Conservation (phyloP, 2,888 invertebrate species). For the Leptogaster cylindrica region DNA sequence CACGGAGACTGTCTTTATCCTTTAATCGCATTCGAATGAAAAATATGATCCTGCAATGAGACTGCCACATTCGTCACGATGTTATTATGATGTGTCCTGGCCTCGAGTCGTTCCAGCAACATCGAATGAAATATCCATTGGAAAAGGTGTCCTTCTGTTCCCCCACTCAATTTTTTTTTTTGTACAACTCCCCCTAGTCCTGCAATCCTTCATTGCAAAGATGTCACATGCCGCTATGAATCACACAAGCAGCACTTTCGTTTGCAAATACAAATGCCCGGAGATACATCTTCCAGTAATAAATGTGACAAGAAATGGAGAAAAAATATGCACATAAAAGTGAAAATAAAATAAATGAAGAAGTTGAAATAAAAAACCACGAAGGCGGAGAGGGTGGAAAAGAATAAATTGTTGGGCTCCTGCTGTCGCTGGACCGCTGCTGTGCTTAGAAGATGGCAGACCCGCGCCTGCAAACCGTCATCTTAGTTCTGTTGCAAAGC, state of each 20-base stretch:
- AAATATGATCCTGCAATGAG: slow-evolving; percentile 24
- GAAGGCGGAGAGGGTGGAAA: no score
- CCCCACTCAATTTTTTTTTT: not conserved
- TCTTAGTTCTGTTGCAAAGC: not conserved
- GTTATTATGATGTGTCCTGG: slow-evolving; percentile 13
- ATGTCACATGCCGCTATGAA: not conserved
- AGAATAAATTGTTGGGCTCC: slow-evolving; percentile 6
- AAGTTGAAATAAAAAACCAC: not conserved
- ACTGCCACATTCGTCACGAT: slow-evolving; percentile 32
- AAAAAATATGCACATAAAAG: not conserved
- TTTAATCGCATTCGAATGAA: slow-evolving; percentile 20
- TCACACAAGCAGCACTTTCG: not conserved
- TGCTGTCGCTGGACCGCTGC: not conserved
- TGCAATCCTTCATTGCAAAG: not conserved
- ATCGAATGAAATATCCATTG: slow-evolving; percentile 12
- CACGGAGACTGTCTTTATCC: slow-evolving; percentile 13
- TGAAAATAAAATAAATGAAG: not conserved
- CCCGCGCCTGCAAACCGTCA: slow-evolving; percentile 17
- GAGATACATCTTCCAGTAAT: not conserved
- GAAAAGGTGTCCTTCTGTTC: not conserved
- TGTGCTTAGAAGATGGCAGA: not conserved
- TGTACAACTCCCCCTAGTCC: no score
- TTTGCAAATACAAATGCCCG: not conserved
- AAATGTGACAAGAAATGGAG: not conserved
- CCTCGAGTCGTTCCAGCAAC: not conserved